phyloP scores from a whole-genome alignment of 2,888 invertebrate species.

The Cheilosia variabilis region DNA sequence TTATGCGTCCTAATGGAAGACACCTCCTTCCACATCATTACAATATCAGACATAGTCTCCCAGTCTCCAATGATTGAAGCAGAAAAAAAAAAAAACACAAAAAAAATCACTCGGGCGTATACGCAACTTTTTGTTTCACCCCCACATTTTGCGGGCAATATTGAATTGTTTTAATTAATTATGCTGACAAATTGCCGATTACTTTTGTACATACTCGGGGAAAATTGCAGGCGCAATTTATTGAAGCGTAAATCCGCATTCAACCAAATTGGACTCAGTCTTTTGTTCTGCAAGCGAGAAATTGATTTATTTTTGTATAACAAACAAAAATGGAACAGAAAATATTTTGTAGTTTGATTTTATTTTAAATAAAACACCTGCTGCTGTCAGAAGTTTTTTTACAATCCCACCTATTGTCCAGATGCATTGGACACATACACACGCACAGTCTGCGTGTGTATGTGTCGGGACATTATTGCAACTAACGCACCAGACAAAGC shows the following conservation, averaged over 20 bases:
- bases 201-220: conserved; percentile 56
- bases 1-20: too few species aligned
- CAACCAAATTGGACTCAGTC: conserved; percentile 22
- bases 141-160: neutral
- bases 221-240: conserved; percentile 71
- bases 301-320: conserved; percentile 25
- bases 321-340: neutral
- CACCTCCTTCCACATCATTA: too few species aligned
- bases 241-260: conserved; percentile 61
- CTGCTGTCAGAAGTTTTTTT: conserved; percentile 34
- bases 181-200: conserved; percentile 66
- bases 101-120: conserved; percentile 45
- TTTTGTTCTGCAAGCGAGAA: conserved; percentile 26
- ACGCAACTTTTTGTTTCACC: conserved; percentile 24
- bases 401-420: conserved; percentile 22
- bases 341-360: conserved; percentile 12
- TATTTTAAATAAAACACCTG: conserved; percentile 48
- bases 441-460: conserved; percentile 3
- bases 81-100: conserved; percentile 4
- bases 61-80: too few species aligned
- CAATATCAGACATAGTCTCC: too few species aligned
- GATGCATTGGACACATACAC: conserved; percentile 13
- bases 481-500: conserved; percentile 4
- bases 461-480: conserved; percentile 28
- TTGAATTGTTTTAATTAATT: conserved; percentile 54